A percentile compares a stretch with the other conserved stretches of the same genome.
Conservation (phyloP, 2,113 vertebrate species). For the Phylloscopus trochilus region DNA sequence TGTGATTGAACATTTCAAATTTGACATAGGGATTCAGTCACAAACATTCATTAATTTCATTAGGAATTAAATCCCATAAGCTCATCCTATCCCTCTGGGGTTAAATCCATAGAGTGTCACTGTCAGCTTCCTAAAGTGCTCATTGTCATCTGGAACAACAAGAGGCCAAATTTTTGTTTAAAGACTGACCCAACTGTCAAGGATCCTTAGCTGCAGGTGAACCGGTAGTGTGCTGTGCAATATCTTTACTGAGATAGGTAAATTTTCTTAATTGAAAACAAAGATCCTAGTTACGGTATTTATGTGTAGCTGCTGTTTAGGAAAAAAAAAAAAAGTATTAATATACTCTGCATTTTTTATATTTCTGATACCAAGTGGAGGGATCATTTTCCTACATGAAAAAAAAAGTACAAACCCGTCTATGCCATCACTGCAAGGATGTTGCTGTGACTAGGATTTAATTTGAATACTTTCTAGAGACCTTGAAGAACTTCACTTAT, state of each 20-base stretch:
- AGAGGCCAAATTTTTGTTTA: not conserved
- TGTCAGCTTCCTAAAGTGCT: not conserved
- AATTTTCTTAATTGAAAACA: not conserved
- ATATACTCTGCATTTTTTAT: not conserved
- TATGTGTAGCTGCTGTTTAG: not conserved
- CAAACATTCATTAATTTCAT: not conserved
- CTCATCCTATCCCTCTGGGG: not conserved
- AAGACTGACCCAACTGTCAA: not conserved
- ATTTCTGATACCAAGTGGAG: not conserved
- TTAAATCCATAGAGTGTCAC: not conserved
- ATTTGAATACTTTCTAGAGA: not conserved
- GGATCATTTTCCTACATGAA: not conserved
- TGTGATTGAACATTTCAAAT: not conserved
- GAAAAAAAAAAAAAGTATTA: not conserved
- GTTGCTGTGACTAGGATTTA: not conserved
- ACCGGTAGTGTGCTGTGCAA: not conserved
- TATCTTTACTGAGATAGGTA: not conserved
- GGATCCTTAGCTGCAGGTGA: not conserved
- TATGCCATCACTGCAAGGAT: not conserved
- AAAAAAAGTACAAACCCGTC: not conserved
- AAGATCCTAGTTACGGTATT: not conserved
- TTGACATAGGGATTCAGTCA: not conserved
- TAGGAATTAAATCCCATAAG: not conserved
- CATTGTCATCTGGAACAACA: fast-evolving
- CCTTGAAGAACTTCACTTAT: not conserved